Conservation (phyloP, 23 tunicate species). For the Halocynthia aurantium region DNA sequence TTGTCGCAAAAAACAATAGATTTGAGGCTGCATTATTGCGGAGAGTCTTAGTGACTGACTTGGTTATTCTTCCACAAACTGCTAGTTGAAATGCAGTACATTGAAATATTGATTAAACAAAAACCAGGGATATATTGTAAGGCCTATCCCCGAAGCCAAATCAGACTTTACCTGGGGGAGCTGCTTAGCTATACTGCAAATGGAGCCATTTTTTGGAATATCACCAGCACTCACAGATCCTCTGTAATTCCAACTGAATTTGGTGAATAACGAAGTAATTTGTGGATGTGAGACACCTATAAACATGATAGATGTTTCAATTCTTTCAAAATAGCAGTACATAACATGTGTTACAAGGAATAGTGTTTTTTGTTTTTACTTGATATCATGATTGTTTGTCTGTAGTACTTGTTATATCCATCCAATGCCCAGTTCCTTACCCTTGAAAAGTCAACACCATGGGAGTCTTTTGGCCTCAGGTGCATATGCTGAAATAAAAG, state of each 20-base stretch:
- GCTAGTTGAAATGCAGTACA: too few species aligned
- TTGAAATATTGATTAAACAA: too few species aligned
- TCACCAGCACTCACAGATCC: slow-evolving; percentile 41
- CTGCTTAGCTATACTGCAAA: slow-evolving; percentile 46
- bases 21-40: too few species aligned
- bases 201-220: slow-evolving; percentile 34
- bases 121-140: too few species aligned
- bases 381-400: slow-evolving; percentile 54
- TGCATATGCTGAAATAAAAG: slow-evolving; percentile 39
- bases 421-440: slow-evolving; percentile 57
- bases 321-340: neutral
- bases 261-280: slow-evolving; percentile 45
- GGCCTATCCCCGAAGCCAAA: too few species aligned
- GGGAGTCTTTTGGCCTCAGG: slow-evolving; percentile 63
- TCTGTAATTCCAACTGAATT: slow-evolving; percentile 54
- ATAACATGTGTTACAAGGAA: too few species aligned
- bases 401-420: slow-evolving; percentile 64
- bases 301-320: too few species aligned
- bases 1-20: too few species aligned
- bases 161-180: slow-evolving; percentile 33
- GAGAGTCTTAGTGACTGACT: too few species aligned
- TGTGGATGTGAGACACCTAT: slow-evolving; percentile 23
- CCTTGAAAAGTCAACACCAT: slow-evolving; percentile 79
- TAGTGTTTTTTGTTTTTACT: slow-evolving; percentile 6
- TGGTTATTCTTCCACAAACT: too few species aligned